Evolutionary conservation across 2,797 vertebrate genomes (phyloP), one percentile per base, ranked within the genome.

Genomic region (Sebastolobus alascanus): DNA sequence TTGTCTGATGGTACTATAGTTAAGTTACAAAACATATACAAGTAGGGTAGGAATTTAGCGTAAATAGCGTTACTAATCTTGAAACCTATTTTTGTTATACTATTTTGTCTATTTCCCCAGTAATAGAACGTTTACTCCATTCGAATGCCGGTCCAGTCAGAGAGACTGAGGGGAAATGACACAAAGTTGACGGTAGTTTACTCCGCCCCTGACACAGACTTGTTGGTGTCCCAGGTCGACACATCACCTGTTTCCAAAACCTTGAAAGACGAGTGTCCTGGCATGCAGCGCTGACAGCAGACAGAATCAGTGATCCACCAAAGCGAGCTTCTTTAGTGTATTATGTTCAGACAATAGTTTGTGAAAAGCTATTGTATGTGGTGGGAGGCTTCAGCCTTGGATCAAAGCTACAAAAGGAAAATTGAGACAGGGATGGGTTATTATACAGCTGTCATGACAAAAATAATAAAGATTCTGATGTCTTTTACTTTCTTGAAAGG

Each of bases 381-480:
- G 60, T 60, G 60, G 73, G 69, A 85, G 77, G 29, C 74, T 89
- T 84, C 76, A 85, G 79, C 73, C 84, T 85, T 69, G 77, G 79
- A 84, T 84, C 79, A 87, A 84, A 90, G 68, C 70, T 12, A 76
- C 79, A 73, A 83, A 80, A 68, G 73, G 46, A 35, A 83, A 82
- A 79, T 79, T 75, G 78, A 73, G 37, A 79, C n/a, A 72, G 54
- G 60, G 71, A 59, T 83, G 66, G 43, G 22, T 80, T 84, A 84
- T 87, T 82, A 77, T 85, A 75, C 59, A 7, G 78, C 80, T 81
- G 78, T 79, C 79, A 81, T 74, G 72, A 81, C 55, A 38, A 66
- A 78, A 78, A 82, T n/a, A 56, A 66, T 27, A 73, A 52, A 58
- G 18, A 75, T 20, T 69, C 54, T 76, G 18, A 50, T 50, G 46